Base-by-base conservation (phyloP, 2,797 vertebrate species). In the Austrolebias charrua region DNA sequence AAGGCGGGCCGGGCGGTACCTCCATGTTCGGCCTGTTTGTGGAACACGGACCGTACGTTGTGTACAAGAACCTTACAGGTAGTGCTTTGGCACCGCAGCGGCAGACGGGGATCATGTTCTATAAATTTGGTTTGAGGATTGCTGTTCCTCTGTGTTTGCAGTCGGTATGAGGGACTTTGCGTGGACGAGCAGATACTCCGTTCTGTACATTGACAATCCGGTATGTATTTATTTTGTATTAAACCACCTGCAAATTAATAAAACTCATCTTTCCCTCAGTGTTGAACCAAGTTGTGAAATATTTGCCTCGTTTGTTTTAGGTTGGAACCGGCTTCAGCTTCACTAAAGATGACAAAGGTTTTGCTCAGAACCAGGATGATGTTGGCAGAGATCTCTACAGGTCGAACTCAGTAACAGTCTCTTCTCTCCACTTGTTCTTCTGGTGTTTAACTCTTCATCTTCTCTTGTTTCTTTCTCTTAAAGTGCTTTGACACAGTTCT, bases 21-120 rank as follows among this genome's bases (percentile, higher is more conserved):
- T 96, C 95, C 14, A 92, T 96, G 94, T 95, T 95, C 65, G 95
- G 94, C 0, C 91, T 98, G n/a, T 96, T 98, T 83, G 94, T 96
- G 69, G 95, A 96, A 73, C 92, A 96, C 0, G 95, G 95, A 19
- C 95, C 95, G 0, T 98, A 94, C 29, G 72, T 95, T 68, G 93
- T 96, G 40, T 88, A 87, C 55, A 82, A 89, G 65, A 94, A 96
- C 79, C 28, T 95, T 80, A 95, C 94, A 0, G 60, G 95, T 95
- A 28, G 1, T 29, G 47, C 28, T 45, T 10, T 29, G 0, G 0
- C 48, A 8, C 6, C 24, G 15, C n/a, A 56, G 19, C 31, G 20
- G 18, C 20, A 55, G 7, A 28, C 6, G 2, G 49, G n/a, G 8
- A 38, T 24, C 29, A 8, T 11, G 12, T 47, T 1, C 13, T 66